Percentiles rank a stretch among this genome's conserved stretches.
Conservation (phyloP, 2,888 invertebrate genomes). For the Operophtera brumata region DNA sequence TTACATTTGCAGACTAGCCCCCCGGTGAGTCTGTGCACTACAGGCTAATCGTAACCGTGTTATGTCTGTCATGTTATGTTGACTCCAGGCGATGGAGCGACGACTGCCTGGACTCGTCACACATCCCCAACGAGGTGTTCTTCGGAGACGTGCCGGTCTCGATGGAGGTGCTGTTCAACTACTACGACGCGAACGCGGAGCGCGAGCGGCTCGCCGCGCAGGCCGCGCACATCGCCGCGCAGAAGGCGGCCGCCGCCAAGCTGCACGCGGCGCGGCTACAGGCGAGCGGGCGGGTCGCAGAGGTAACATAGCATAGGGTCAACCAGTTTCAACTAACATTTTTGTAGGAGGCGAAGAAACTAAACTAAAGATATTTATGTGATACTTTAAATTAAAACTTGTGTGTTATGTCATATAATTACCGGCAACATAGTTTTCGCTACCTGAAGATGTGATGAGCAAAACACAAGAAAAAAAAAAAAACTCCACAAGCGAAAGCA, state of each 20-base stretch:
- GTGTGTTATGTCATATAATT: too few species aligned
- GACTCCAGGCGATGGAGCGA: conserved; percentile 74
- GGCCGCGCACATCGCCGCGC: conserved; percentile 72
- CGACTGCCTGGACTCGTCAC: conserved; percentile 75
- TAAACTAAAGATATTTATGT: too few species aligned
- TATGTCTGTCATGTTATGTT: neutral
- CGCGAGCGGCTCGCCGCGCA: conserved; percentile 67
- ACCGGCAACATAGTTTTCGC: too few species aligned
- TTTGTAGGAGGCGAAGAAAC: too few species aligned
- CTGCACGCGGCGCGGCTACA: conserved; percentile 36
- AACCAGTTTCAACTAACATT: too few species aligned
- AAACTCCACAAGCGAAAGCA: too few species aligned
- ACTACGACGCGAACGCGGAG: conserved; percentile 76
- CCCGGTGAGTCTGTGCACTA: too few species aligned
- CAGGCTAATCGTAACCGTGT: too few species aligned
- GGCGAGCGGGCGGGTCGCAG: conserved; percentile 8
- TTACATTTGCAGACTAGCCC: too few species aligned
- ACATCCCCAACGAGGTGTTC: conserved; percentile 79
- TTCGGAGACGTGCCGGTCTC: conserved; percentile 78
- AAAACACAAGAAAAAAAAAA: too few species aligned
- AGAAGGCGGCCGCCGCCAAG: conserved; percentile 72
- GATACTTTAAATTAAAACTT: too few species aligned
- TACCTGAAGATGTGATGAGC: too few species aligned
- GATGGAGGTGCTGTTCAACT: conserved; percentile 71
- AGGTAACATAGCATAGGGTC: conserved; percentile 7